phyloP scores from a whole-genome alignment of 2,113 vertebrate genomes.

The Ailuropoda melanoleuca region DNA sequence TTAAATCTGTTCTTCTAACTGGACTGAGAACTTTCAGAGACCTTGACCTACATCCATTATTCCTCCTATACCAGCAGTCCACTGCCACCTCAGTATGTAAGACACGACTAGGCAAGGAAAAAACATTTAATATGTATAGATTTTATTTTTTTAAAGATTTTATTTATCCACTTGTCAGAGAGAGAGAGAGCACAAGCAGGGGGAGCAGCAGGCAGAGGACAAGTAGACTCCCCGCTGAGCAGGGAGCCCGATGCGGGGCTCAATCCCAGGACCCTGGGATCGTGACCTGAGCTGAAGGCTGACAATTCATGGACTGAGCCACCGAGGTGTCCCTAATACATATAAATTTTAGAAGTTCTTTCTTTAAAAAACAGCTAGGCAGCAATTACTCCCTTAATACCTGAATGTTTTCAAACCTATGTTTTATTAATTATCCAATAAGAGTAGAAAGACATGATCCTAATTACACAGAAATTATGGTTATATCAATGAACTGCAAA shows the following conservation, averaged over 20 bases:
- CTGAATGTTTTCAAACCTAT: conserved; percentile 4
- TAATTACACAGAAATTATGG: not conserved
- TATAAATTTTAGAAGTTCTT: not conserved
- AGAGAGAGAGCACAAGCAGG: no score
- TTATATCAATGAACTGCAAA: not conserved
- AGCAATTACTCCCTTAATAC: not conserved
- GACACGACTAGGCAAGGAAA: not conserved
- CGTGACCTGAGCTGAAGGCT: no score
- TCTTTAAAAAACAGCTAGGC: not conserved
- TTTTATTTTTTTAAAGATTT: no score
- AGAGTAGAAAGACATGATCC: conserved; percentile 20
- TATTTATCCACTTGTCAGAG: no score
- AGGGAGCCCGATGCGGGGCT: no score
- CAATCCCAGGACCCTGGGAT: no score
- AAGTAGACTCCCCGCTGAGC: no score
- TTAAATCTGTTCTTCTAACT: conserved; percentile 4
- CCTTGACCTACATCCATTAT: not conserved
- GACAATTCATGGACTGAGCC: no score
- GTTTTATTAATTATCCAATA: conserved; percentile 34
- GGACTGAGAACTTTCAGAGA: not conserved
- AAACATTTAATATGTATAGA: not conserved
- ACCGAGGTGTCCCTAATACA: not conserved
- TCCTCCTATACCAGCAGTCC: not conserved
- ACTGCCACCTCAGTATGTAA: not conserved
- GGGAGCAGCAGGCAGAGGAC: no score